Percentiles rank a stretch among this genome's conserved stretches.
phyloP scores from a whole-genome alignment of 2,113 vertebrate species.

The Macrotis lagotis region DNA sequence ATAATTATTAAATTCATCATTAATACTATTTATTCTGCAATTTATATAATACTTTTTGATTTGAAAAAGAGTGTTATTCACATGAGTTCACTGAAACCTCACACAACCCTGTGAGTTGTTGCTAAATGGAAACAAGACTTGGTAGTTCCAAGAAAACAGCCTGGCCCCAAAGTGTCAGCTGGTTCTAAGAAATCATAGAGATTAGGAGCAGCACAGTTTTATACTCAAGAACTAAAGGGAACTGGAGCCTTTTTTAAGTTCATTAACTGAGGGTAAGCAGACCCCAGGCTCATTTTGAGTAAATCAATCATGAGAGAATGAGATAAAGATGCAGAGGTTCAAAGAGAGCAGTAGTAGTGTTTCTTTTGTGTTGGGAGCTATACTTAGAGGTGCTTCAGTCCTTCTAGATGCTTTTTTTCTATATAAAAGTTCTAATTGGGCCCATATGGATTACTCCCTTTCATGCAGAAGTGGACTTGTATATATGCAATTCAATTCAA shows the following conservation, averaged over 20 bases:
- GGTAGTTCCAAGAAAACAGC: background rate
- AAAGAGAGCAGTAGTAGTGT: background rate
- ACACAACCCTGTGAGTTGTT: background rate
- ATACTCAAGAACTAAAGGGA: background rate
- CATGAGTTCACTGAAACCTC: background rate
- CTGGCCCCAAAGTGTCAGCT: background rate
- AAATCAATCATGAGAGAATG: background rate
- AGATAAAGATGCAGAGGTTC: background rate
- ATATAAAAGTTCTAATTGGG: background rate
- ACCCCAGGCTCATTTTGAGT: background rate
- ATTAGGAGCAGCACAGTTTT: background rate
- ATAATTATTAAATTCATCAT: background rate
- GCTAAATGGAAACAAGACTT: background rate
- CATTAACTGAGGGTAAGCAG: background rate
- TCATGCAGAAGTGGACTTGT: background rate
- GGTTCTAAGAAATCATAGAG: background rate
- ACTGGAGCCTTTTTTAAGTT: background rate
- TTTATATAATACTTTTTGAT: background rate
- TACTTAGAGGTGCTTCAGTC: background rate
- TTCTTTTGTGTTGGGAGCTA: background rate
- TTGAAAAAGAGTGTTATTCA: background rate
- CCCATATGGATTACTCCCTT: background rate
- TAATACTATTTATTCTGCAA: background rate
- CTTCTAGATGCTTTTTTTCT: background rate
- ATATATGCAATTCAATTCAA: background rate